These are phyloP conservation scores for Hirtodrosophila duncani DNA, from an alignment of 2,888 invertebrate genomes.

Conservation along the genomic window DNA sequence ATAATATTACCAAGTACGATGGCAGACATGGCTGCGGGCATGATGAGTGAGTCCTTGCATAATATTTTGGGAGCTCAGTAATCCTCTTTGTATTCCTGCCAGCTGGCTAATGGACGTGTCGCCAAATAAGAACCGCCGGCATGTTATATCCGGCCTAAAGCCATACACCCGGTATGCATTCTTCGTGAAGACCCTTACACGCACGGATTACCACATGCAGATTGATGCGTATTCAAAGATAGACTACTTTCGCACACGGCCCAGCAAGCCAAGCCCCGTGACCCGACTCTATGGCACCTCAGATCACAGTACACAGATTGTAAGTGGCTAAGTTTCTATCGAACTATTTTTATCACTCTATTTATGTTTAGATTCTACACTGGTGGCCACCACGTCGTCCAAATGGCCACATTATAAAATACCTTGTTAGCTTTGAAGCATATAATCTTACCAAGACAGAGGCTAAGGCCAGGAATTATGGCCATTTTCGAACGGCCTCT, in stretches of 20 bases:
- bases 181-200: constrained; percentile 94
- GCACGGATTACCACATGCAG: constrained; percentile 82
- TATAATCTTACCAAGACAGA: constrained; percentile 30
- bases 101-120: constrained; percentile 84
- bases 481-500: constrained; percentile 2
- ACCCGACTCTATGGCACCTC: constrained; percentile 64
- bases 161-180: constrained; percentile 95
- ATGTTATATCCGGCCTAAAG: constrained; percentile 84
- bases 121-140: constrained; percentile 78
- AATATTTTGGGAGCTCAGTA: too few relatives aligned
- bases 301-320: constrained; percentile 65
- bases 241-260: constrained; percentile 86
- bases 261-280: constrained; percentile 76
- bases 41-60: constrained; percentile 80
- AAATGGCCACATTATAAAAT: constrained; percentile 70
- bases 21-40: constrained; percentile 94
- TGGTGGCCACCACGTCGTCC: constrained; percentile 76
- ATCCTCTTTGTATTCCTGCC: constrained; percentile 25
- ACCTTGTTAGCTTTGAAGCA: constrained; percentile 53
- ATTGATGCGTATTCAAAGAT: constrained; percentile 90
- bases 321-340: constrained; percentile 38
- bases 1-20: constrained; percentile 90
- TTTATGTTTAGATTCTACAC: constrained; percentile 52
- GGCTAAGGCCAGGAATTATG: constrained; percentile 32
- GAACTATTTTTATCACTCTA: not conserved